Conservation (phyloP, 2,888 invertebrate species). For the Didymodactylos carnosus region DNA sequence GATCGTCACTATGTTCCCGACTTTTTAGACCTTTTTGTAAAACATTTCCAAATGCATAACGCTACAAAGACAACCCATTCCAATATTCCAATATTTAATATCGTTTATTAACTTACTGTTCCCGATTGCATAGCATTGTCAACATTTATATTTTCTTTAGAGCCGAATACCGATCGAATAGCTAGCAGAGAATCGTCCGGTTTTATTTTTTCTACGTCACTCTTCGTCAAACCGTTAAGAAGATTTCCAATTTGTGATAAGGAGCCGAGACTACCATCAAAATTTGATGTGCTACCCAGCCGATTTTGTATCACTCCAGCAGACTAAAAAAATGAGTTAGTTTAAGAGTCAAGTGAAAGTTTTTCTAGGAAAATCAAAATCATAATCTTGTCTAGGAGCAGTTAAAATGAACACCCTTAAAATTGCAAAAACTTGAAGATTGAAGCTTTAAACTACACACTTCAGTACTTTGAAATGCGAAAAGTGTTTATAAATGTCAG, state of each 20-base stretch:
- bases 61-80: neutral
- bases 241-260: neutral
- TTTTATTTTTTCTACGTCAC: neutral
- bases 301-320: neutral
- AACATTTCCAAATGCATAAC: neutral
- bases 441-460: too few species aligned
- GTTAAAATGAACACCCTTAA: too few species aligned
- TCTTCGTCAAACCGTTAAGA: neutral
- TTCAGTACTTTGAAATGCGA: too few species aligned
- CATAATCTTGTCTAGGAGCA: too few species aligned
- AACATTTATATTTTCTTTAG: neutral
- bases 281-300: neutral
- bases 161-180: neutral
- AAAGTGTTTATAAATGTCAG: too few species aligned
- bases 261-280: neutral
- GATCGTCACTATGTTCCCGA: neutral
- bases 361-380: neutral
- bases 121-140: neutral
- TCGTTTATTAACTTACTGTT: neutral
- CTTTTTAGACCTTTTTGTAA: neutral
- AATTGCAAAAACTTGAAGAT: too few species aligned
- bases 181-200: neutral
- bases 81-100: neutral
- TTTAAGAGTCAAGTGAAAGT: too few species aligned
- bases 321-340: neutral